These are phyloP conservation scores for Drosophila demipolita DNA, from an alignment of 2,888 invertebrate genomes.

Conservation along the genomic window DNA sequence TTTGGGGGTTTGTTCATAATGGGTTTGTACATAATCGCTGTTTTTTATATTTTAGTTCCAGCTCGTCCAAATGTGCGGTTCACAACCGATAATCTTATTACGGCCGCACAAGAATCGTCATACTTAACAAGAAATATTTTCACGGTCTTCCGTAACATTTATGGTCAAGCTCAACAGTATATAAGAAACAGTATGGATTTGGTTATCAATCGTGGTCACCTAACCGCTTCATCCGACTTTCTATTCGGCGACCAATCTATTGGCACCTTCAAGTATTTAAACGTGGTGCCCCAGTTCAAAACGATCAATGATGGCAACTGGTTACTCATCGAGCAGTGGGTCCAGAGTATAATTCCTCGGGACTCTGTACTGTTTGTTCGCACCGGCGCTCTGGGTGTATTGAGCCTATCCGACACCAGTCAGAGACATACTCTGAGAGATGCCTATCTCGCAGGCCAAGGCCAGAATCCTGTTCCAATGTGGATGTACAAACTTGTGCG, in stretches of 20 bases:
- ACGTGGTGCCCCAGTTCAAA: constrained; percentile 86
- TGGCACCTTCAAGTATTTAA: constrained; percentile 85
- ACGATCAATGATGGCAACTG: constrained; percentile 87
- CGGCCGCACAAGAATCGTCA: constrained; percentile 1
- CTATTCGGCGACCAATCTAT: constrained; percentile 84
- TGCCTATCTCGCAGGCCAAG: not conserved
- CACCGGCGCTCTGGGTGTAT: constrained; percentile 14
- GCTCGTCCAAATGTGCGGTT: constrained; percentile 3
- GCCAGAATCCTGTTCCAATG: not conserved
- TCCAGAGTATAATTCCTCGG: no score
- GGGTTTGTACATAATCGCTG: not conserved
- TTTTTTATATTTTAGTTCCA: not conserved
- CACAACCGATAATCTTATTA: constrained; percentile 5
- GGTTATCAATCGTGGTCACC: constrained; percentile 84
- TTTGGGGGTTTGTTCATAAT: not conserved
- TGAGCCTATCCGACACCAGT: not conserved
- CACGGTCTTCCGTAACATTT: not conserved
- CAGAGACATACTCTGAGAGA: not conserved
- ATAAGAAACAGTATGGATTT: not conserved
- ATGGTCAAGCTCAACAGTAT: not conserved
- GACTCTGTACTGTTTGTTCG: constrained; percentile 14
- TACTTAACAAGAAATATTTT: not conserved
- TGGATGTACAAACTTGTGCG: constrained; percentile 22
- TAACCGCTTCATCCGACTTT: constrained; percentile 85
- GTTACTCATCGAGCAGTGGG: constrained; percentile 84